phyloP scores from a whole-genome alignment of 2,797 vertebrate genomes.

The Microhierax caerulescens region DNA sequence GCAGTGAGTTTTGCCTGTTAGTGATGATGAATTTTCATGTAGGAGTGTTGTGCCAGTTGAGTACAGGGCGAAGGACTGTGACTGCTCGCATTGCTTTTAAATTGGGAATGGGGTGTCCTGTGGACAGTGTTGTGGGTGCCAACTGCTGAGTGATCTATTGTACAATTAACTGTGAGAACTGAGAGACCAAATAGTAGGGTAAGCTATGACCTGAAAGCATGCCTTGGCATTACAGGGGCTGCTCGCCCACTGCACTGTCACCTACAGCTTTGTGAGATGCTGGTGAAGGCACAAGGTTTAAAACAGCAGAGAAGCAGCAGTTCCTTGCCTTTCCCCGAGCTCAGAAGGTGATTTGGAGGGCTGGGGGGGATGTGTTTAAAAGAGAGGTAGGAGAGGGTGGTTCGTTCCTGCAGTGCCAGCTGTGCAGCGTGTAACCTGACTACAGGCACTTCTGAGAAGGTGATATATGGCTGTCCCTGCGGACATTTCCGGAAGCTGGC shows the following conservation, averaged over 20 bases:
- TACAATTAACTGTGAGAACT: neutral
- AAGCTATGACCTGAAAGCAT: neutral
- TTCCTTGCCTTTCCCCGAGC: neutral
- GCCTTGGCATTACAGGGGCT: neutral
- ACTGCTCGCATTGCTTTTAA: rapidly evolving
- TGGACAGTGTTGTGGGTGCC: neutral
- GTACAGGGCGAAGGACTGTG: neutral
- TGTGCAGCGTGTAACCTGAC: neutral
- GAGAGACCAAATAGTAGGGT: neutral
- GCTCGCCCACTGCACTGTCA: neutral
- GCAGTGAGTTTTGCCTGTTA: neutral
- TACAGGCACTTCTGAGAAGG: neutral
- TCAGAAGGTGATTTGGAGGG: neutral
- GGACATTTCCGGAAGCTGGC: neutral
- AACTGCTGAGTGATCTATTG: neutral
- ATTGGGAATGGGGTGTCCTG: neutral
- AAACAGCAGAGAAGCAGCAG: neutral
- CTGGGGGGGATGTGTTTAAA: neutral
- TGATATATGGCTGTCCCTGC: neutral
- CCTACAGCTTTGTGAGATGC: neutral
- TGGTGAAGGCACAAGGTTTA: neutral
- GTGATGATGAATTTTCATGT: neutral
- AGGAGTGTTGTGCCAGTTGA: neutral
- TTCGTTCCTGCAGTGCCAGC: neutral
- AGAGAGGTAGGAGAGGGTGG: neutral